Evolutionary conservation across 2,797 vertebrate species (phyloP).

Genomic region (Gadopsis marmoratus): DNA sequence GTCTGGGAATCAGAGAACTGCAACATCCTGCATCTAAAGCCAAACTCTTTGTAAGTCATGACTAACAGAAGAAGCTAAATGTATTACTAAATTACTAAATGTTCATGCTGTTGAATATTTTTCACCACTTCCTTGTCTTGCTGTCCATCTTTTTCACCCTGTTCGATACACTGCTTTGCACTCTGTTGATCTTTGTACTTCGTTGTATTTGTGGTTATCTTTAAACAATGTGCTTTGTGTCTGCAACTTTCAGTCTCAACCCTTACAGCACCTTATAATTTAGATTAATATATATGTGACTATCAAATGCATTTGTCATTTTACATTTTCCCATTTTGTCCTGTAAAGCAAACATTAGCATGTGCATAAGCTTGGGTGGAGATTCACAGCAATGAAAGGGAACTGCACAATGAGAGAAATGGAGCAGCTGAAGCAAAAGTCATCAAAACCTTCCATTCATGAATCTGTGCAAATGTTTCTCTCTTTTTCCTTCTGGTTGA

Average conservation of each 20-base stretch:
- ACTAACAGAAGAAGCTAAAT: not conserved
- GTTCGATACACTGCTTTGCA: not conserved
- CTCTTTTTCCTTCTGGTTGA: not conserved
- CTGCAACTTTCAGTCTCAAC: not conserved
- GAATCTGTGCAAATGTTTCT: not conserved
- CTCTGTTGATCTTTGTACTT: not conserved
- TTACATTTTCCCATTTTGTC: not conserved
- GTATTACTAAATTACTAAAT: not conserved
- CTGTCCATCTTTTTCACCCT: not conserved
- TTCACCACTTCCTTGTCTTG: not conserved
- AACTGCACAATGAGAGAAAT: not conserved
- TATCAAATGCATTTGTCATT: not conserved
- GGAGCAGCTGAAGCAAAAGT: not conserved
- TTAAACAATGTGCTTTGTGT: not conserved
- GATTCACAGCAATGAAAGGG: not conserved
- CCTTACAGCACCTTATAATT: not conserved
- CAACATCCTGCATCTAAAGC: not conserved
- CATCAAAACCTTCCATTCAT: not conserved
- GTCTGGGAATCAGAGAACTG: not conserved
- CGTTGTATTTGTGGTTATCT: not conserved
- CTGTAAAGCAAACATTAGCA: slow-evolving; percentile 15
- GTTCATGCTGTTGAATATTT: not conserved
- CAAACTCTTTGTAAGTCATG: not conserved
- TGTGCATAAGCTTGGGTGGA: not conserved
- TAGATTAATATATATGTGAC: not conserved